These are phyloP conservation scores for Tenthredo notha DNA, from an alignment of 2,888 invertebrate genomes.

Conservation along the genomic window DNA sequence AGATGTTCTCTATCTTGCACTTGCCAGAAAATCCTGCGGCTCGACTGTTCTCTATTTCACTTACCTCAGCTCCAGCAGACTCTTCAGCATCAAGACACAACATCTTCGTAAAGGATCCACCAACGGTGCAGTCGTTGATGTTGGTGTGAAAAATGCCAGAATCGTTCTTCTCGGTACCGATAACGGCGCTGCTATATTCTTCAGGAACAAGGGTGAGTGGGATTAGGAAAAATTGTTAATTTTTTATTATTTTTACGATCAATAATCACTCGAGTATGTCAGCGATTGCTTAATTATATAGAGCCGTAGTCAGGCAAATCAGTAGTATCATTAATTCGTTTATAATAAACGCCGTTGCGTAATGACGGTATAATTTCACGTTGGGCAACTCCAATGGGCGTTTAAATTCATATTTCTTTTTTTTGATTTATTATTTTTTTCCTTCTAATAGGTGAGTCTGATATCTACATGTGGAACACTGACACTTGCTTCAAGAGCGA, in stretches of 20 bases:
- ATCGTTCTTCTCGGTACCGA: constrained; percentile 83
- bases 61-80: constrained; percentile 80
- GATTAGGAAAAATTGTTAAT: background rate
- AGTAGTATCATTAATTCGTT: background rate
- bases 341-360: background rate
- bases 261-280: background rate
- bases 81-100: constrained; percentile 81
- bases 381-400: background rate
- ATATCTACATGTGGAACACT: constrained; percentile 84
- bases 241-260: background rate
- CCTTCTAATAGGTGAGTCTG: constrained; percentile 79
- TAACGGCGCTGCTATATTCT: constrained; percentile 82
- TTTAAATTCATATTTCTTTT: background rate
- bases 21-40: constrained; percentile 80
- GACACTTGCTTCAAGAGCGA: constrained; percentile 81
- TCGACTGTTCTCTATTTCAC: constrained; percentile 81
- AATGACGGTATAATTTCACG: background rate
- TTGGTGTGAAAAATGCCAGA: constrained; percentile 80
- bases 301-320: background rate
- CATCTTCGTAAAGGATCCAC: constrained; percentile 80
- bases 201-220: constrained; percentile 77
- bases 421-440: background rate
- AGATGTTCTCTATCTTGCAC: constrained; percentile 82
- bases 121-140: constrained; percentile 81
- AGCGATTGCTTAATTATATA: background rate